Base-by-base conservation (phyloP, 2,113 vertebrate species). In the Epinephelus moara region DNA sequence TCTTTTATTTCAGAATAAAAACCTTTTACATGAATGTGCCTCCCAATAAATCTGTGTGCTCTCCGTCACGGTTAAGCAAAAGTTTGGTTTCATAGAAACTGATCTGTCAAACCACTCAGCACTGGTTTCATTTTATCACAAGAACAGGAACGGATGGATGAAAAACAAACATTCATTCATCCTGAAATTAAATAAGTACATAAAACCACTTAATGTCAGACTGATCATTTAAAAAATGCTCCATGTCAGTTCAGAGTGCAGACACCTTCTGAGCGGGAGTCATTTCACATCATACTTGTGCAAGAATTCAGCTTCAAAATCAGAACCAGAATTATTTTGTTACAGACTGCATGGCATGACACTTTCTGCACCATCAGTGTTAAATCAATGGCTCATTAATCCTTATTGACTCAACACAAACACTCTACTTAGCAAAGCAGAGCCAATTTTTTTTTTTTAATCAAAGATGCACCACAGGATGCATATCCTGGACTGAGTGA, bases 391-490 rank as follows among this genome's bases (percentile, higher is more conserved):
- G 11, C 30, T 30, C 18, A 42, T 13, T n/a, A 52, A 27, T 23
- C 27, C 49, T 61, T 79, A 57, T 62, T 80, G 67, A 80, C 76
- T 68, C 27, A 14, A 52, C 37, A 71, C 62, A 73, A 77, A 82
- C 57, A 72, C 11, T 66, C 6, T 30, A 15, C 40, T 30, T 37
- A 13, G 12, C 52, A 45, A 75, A 63, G 64, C 61, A 76, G 8
- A 72, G 27, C 21, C 40, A 11, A 17, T 47, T n/a, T 84, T 78
- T 47, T n/a, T 84, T 47, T 60, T 45, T 45, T 12, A 12, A 47
- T 62, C 47, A 52, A 47, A 88, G 67, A 88, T 86, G 81, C 7
- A 21, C 40, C 52, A 63, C 91, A 94, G 94, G 94, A 94, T 94
- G 47, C 75, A 89, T 64, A 91, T 94, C 94, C 93, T 94, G 92